Conservation (phyloP, 2,888 invertebrate genomes). For the Aphodius granarius region DNA sequence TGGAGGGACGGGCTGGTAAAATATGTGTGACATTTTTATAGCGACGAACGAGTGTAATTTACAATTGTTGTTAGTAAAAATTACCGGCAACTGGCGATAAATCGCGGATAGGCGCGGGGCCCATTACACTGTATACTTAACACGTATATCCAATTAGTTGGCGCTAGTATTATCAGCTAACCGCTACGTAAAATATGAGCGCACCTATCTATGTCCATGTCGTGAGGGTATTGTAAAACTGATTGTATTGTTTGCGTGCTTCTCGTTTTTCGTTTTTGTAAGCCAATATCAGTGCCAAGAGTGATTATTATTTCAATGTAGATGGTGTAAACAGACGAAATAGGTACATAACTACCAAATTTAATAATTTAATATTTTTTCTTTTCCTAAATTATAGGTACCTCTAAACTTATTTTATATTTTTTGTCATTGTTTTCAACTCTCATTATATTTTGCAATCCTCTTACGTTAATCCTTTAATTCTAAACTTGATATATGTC, state of each 20-base stretch:
- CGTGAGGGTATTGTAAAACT: neutral
- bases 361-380: no score
- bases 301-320: no score
- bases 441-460: no score
- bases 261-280: neutral
- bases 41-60: neutral
- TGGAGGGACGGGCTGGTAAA: neutral
- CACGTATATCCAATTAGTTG: constrained; percentile 11
- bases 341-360: no score
- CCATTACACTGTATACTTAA: constrained; percentile 4
- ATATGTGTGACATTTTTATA: neutral
- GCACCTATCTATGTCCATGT: constrained; percentile 1
- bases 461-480: no score
- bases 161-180: neutral
- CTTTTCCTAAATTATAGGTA: no score
- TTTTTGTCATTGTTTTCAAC: no score
- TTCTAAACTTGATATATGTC: no score
- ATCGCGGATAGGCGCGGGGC: neutral
- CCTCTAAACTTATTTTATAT: no score
- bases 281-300: no score
- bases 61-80: constrained; percentile 5
- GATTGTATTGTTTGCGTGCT: neutral
- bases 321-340: no score
- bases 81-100: neutral
- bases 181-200: neutral